Evolutionary conservation across 2,113 vertebrate genomes (phyloP), one percentile per base, ranked within the genome.

Genomic region (Malurus alboscapulatus): DNA sequence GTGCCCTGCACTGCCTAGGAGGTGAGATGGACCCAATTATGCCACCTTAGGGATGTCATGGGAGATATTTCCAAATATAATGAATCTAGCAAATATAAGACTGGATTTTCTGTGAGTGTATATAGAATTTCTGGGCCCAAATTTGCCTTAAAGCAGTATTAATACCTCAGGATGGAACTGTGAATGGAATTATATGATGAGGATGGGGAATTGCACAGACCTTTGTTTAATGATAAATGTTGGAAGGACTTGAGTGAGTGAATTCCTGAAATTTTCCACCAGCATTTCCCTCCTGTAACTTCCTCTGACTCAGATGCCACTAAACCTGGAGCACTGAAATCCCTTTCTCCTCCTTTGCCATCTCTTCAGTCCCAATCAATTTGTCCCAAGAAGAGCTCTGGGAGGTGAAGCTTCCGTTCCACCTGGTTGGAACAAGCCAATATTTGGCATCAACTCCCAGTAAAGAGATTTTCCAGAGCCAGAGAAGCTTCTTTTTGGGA

Each of bases 21-120:
- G 38, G 29, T 4, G 17, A 27, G 22, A 4, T 27, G 53, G 30
- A 29, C 30, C 55, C 66, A 42, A 58, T 10, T 15, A 12, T 25
- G 30, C 16, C 20, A 17, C 5, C 40, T n/a, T 67, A 27, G 50
- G 42, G 13, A 20, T 16, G 16, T 26, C 36, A 10, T 2, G 3
- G 3, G 45, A 79, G 72, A 4, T 65, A 38, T 42, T 66, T 76
- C 27, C 19, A n/a, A 40, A 61, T 20, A 5, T 5, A 44, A 47
- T 17, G 12, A 27, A 34, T 32, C 7, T 29, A 47, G 38, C 17
- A 34, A 54, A 36, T 11, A 7, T 8, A 32, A 48, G 25, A 9
- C 3, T 40, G 8, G 17, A 10, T 50, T 53, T 30, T 53, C 0
- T 47, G 10, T 29, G 38, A 38, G 21, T 1, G 0, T 16, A 3